phyloP scores from a whole-genome alignment of 2,113 vertebrate species.

The Casuarius casuarius region DNA sequence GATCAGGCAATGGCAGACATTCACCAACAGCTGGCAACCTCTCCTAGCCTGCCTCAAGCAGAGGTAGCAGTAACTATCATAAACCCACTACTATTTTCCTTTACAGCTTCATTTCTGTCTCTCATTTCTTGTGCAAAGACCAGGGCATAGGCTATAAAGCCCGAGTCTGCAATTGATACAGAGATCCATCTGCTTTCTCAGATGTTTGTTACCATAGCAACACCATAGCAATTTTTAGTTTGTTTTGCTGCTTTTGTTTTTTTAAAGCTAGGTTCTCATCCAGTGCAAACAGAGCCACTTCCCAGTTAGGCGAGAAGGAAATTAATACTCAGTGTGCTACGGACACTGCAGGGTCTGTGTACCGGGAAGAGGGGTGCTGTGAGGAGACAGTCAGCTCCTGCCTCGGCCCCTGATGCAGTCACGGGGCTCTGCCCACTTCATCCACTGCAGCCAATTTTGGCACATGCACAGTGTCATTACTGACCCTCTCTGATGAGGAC shows the following conservation, averaged over 20 bases:
- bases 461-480: background rate
- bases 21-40: background rate
- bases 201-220: slow-evolving; percentile 61
- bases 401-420: accelerated
- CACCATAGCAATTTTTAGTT: slow-evolving; percentile 5
- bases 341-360: background rate
- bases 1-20: background rate
- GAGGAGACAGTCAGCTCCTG: slow-evolving; percentile 1
- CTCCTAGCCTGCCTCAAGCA: background rate
- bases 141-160: background rate
- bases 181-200: background rate
- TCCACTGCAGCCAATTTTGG: background rate
- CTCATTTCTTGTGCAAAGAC: background rate
- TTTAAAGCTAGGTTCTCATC: background rate
- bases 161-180: background rate
- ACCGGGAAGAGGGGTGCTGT: background rate
- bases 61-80: background rate
- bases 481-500: background rate
- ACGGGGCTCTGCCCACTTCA: background rate
- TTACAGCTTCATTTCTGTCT: slow-evolving; percentile 19
- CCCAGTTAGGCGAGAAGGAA: background rate
- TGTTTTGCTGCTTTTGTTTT: background rate
- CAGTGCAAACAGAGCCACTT: background rate
- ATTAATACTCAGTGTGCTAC: background rate
- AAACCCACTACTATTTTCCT: background rate